Conservation (phyloP, 2,888 invertebrate genomes). For the Euclidia mi region DNA sequence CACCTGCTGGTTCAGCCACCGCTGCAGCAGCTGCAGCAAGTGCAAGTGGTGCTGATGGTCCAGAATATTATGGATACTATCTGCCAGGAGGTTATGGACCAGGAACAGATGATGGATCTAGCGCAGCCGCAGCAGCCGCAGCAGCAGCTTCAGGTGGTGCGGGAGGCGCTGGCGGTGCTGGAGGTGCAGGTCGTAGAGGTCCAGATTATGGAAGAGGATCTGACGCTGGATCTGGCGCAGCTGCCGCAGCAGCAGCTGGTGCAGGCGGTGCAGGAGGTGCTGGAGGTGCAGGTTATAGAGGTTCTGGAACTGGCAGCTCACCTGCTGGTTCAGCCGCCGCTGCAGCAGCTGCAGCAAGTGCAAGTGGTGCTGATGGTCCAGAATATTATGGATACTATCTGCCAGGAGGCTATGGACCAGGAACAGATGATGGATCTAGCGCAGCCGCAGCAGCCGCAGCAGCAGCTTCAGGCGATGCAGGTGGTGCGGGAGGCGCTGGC, state of each 20-base stretch:
- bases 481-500: conserved; percentile 6
- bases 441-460: conserved; percentile 11
- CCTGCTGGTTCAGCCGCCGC: conserved; percentile 13
- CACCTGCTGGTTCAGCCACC: too few relatives aligned
- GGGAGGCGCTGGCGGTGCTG: too few relatives aligned
- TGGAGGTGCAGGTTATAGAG: not conserved
- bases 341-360: conserved; percentile 11
- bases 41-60: too few relatives aligned
- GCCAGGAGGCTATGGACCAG: conserved; percentile 2
- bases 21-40: too few relatives aligned
- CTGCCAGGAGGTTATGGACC: not conserved
- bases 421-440: conserved; percentile 6
- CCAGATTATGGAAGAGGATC: too few relatives aligned
- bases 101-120: too few relatives aligned
- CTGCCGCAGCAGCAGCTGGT: too few relatives aligned
- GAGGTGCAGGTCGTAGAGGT: too few relatives aligned
- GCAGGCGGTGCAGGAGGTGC: not conserved
- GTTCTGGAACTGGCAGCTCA: not conserved
- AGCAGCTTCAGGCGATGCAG: conserved; percentile 18
- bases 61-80: too few relatives aligned
- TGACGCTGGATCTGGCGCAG: too few relatives aligned
- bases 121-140: too few relatives aligned
- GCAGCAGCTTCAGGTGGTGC: too few relatives aligned
- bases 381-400: not conserved
- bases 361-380: not conserved